Evolutionary conservation across 2,113 vertebrate species (phyloP).

Genomic region (Struthio camelus): DNA sequence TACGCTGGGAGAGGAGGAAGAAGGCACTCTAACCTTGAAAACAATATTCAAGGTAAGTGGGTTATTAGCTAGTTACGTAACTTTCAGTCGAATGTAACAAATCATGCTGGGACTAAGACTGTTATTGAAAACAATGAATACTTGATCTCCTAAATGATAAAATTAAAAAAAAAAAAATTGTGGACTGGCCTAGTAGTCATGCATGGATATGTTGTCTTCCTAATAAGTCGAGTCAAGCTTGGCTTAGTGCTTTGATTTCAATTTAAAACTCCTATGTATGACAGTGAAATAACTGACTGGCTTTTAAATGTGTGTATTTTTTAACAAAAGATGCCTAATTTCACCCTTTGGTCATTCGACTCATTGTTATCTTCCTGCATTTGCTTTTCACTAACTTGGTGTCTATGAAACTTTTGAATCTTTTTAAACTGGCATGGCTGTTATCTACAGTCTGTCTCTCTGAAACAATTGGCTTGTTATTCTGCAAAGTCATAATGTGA

Average conservation of each 20-base stretch:
- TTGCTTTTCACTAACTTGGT: neutral
- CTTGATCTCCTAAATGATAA: neutral
- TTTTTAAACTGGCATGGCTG: neutral
- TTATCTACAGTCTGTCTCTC: neutral
- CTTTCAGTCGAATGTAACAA: neutral
- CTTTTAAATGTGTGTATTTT: neutral
- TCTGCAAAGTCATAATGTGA: conserved; percentile 32
- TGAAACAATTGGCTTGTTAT: neutral
- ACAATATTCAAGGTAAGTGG: conserved; percentile 30
- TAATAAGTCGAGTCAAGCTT: neutral
- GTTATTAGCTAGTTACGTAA: conserved; percentile 49
- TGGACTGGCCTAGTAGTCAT: neutral
- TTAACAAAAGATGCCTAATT: neutral
- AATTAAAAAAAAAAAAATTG: neutral
- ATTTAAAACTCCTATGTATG: neutral
- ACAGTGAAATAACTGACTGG: neutral
- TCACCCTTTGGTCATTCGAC: neutral
- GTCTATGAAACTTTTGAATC: neutral
- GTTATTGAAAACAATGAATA: neutral
- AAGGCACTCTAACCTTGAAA: neutral
- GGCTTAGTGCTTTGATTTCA: neutral
- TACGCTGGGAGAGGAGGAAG: conserved; percentile 15
- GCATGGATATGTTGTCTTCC: neutral
- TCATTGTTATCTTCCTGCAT: neutral
- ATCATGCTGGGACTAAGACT: neutral